Evolutionary conservation across 92 coral and sea anemone genomes (phyloP).

Genomic region (Palythoa caribaeorum): DNA sequence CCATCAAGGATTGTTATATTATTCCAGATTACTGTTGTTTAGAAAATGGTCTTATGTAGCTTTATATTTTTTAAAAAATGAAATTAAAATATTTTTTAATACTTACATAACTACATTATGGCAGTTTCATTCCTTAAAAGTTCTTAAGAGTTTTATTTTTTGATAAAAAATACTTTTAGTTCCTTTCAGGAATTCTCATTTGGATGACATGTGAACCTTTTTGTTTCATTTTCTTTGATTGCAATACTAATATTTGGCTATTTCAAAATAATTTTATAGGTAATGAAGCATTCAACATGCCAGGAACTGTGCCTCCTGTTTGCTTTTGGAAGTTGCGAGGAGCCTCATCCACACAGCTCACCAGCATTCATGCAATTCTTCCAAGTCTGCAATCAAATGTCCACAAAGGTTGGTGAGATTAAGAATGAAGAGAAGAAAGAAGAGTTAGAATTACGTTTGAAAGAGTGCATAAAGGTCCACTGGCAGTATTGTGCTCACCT

Average conservation of each 20-base stretch:
- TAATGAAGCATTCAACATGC: background rate
- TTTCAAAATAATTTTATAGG: background rate
- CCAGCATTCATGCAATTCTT: background rate
- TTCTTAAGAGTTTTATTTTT: background rate
- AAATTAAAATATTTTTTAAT: background rate
- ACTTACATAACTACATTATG: background rate
- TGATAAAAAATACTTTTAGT: background rate
- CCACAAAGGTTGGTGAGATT: background rate
- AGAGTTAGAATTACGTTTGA: background rate
- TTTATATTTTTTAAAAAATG: background rate
- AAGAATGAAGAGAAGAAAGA: background rate
- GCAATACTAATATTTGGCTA: background rate
- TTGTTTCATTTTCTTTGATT: background rate
- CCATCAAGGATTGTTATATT: background rate
- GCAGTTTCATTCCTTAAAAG: background rate
- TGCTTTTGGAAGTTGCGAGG: conserved; percentile 11
- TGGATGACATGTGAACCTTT: background rate
- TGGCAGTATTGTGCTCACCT: conserved; percentile 13
- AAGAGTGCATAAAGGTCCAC: background rate
- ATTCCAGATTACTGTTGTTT: background rate
- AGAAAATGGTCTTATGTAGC: background rate
- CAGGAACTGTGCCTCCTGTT: conserved; percentile 13
- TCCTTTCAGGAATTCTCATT: background rate
- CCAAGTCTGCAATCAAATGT: background rate
- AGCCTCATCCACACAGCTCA: conserved; percentile 13